A percentile compares a stretch with the other conserved stretches of the same genome.
Conservation (phyloP, 64 coral and sea anemone genomes). For the Actinia equina region DNA sequence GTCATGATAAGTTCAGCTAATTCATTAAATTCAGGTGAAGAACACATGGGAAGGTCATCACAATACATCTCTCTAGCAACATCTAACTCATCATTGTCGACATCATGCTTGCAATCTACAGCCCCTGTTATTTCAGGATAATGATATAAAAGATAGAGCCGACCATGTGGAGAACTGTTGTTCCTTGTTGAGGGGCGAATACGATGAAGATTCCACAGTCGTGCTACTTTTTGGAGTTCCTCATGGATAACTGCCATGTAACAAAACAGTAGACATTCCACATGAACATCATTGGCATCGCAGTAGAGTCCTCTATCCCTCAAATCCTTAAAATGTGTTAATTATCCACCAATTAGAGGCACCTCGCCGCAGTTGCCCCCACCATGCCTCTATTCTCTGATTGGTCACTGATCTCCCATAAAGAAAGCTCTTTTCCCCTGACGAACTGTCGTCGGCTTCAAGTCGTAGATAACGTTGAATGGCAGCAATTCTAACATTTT, state of each 20-base stretch:
- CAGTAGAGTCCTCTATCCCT: conserved; percentile 36
- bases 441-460: conserved; percentile 33
- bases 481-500: conserved; percentile 32
- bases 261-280: conserved; percentile 34
- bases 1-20: conserved; percentile 48
- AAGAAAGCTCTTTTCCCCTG: conserved; percentile 35
- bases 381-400: conserved; percentile 52
- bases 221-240: conserved; percentile 29
- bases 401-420: conserved; percentile 40
- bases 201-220: conserved; percentile 31
- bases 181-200: conserved; percentile 28
- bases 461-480: conserved; percentile 36
- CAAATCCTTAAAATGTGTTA: conserved; percentile 22
- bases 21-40: conserved; percentile 39
- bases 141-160: conserved; percentile 32
- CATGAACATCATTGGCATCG: conserved; percentile 46
- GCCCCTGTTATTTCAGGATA: conserved; percentile 31
- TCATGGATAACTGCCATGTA: conserved; percentile 20
- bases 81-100: conserved; percentile 31
- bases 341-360: conserved; percentile 36
- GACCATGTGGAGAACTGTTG: conserved; percentile 14
- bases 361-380: conserved; percentile 27
- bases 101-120: conserved; percentile 38
- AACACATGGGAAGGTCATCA: conserved; percentile 38
- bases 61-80: conserved; percentile 45